phyloP scores from a whole-genome alignment of 2,888 invertebrate species.

The Parapristionchus giblindavisi region DNA sequence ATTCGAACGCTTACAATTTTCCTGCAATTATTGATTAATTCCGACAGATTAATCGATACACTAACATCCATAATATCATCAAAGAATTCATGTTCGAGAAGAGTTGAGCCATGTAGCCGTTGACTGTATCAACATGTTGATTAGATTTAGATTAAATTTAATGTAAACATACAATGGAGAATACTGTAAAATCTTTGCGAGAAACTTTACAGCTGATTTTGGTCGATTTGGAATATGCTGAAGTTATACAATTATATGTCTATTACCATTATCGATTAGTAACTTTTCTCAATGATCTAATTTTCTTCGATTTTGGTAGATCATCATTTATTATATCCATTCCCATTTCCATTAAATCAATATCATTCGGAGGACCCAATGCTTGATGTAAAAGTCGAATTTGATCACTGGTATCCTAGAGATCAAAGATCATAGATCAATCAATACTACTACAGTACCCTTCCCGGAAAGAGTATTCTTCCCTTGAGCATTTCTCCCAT shows the following conservation, averaged over 20 bases:
- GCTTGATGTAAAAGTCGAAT: constrained; percentile 6
- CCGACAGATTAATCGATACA: background rate
- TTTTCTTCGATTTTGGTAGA: background rate
- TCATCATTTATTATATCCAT: background rate
- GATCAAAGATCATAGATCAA: background rate
- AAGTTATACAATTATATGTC: background rate
- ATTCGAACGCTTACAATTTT: constrained; percentile 4
- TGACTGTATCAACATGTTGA: constrained; percentile 4
- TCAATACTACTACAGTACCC: constrained; percentile 16
- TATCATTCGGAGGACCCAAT: constrained; percentile 10
- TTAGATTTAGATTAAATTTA: background rate
- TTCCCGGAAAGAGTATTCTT: constrained; percentile 42
- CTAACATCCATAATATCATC: constrained; percentile 11
- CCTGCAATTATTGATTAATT: background rate
- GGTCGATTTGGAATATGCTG: constrained; percentile 15
- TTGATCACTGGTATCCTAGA: constrained; percentile 4
- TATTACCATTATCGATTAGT: too few species aligned
- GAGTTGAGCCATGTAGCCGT: background rate
- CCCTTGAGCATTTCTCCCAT: constrained; percentile 48
- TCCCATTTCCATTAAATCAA: constrained; percentile 31
- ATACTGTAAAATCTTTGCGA: constrained; percentile 18
- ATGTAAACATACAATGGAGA: constrained; percentile 17
- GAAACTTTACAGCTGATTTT: background rate
- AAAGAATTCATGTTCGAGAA: constrained; percentile 1
- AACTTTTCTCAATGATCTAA: background rate